These are phyloP conservation scores for Rhopalosiphum padi DNA, from an alignment of 1,140 invertebrate species.

Conservation along the genomic window DNA sequence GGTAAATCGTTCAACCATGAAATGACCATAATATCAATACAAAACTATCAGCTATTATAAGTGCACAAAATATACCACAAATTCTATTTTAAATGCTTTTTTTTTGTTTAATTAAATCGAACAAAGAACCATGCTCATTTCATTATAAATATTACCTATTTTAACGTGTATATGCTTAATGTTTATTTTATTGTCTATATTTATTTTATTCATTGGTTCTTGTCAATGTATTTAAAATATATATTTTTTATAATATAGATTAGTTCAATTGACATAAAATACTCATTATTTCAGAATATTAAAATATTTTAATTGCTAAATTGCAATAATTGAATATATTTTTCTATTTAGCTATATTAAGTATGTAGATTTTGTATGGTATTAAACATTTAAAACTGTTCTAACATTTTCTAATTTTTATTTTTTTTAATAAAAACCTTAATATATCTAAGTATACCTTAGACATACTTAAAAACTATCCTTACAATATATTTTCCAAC, in stretches of 20 bases:
- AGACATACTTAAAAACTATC: not conserved
- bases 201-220: not conserved
- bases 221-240: not conserved
- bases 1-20: slow-evolving; percentile 12
- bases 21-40: not conserved
- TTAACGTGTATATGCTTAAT: not conserved
- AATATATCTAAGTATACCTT: not conserved
- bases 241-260: not conserved
- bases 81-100: not conserved
- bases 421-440: not conserved
- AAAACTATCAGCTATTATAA: not conserved
- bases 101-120: not conserved
- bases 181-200: not conserved
- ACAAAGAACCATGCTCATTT: not conserved
- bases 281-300: too few species aligned
- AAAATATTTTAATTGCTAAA: too few species aligned
- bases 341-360: not conserved
- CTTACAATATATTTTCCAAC: not conserved
- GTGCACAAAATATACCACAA: not conserved
- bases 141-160: not conserved
- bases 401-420: not conserved
- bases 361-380: not conserved
- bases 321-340: not conserved
- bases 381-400: not conserved
- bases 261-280: not conserved